Evolutionary conservation across 1,140 invertebrate genomes (phyloP), one percentile per base, ranked within the genome.

Genomic region (Drosophila trapezifrons): DNA sequence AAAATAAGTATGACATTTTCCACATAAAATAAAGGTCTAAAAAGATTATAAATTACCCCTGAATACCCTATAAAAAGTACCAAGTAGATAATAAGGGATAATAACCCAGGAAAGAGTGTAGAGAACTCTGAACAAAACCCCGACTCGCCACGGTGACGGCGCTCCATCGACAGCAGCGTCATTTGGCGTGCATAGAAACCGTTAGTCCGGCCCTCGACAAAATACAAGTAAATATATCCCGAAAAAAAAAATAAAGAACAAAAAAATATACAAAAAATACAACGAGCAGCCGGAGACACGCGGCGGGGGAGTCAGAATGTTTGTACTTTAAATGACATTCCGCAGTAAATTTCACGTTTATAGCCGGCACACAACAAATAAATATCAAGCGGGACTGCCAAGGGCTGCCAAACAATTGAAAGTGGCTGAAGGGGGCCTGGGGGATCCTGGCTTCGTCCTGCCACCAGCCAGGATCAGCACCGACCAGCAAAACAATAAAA

Each of bases 291-390:
- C 45, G 47, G 55, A 18, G n/a, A 27, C 5, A 32, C 0, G 29
- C 49, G 40, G 25, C 1, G 18, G 29, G 22, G 76, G 43, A 49
- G 42, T 51, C 45, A 78, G 69, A 76, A 74, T 73, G 78, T 82
- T 90, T 86, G 78, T 76, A 90, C 81, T 90, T 83, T 80, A 90
- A 90, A 90, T 86, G 87, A 86, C 86, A 90, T 90, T 90, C 86
- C 77, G 80, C 77, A 80, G 86, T 90, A 86, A 90, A 90, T 90
- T 90, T 90, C 71, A 86, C 86, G 81, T 90, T 90, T 90, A 90
- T 90, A 79, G 86, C 86, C 83, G 76, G 74, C 86, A 90, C 82
- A 90, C 76, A 90, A 71, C 73, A 76, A 82, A 90, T 90, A 90
- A 90, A 87, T 87, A 89, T 89, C 80, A 71, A 70, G 67, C 51